phyloP scores from a whole-genome alignment of 2,888 invertebrate genomes.

The Tenthredo notha region DNA sequence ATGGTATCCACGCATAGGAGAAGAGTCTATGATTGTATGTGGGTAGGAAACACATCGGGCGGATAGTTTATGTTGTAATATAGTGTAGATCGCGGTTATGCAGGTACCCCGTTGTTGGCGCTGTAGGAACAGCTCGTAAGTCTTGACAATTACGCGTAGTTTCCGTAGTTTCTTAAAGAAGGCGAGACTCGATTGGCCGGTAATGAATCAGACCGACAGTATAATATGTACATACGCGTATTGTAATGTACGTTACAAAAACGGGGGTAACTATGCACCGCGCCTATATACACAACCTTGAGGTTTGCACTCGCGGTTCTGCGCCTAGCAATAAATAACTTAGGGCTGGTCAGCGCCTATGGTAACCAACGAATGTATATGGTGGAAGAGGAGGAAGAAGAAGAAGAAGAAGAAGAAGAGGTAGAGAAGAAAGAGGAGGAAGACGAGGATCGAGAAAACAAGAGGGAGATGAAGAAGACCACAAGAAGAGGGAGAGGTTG shows the following conservation, averaged over 20 bases:
- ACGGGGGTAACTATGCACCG: slow-evolving; percentile 56
- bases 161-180: slow-evolving; percentile 73
- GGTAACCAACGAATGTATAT: slow-evolving; percentile 49
- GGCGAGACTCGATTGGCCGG: slow-evolving; percentile 62
- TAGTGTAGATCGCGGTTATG: slow-evolving; percentile 4
- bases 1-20: not conserved
- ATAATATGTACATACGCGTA: slow-evolving; percentile 63
- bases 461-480: slow-evolving; percentile 38
- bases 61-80: slow-evolving; percentile 31
- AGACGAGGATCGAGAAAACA: slow-evolving; percentile 34
- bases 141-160: slow-evolving; percentile 74
- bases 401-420: slow-evolving; percentile 30
- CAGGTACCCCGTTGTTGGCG: slow-evolving; percentile 1
- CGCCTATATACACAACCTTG: not conserved
- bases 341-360: slow-evolving; percentile 54
- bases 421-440: slow-evolving; percentile 49
- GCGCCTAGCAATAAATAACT: slow-evolving; percentile 71
- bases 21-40: not conserved
- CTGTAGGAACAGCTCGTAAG: slow-evolving; percentile 66
- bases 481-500: slow-evolving; percentile 41
- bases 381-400: slow-evolving; percentile 52
- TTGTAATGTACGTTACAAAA: slow-evolving; percentile 69
- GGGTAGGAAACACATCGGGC: not conserved
- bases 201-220: slow-evolving; percentile 74
- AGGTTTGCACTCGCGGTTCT: slow-evolving; percentile 58